Percentiles rank a stretch among this genome's conserved stretches.
phyloP scores from a whole-genome alignment of 2,113 vertebrate species.

The Apus apus region DNA sequence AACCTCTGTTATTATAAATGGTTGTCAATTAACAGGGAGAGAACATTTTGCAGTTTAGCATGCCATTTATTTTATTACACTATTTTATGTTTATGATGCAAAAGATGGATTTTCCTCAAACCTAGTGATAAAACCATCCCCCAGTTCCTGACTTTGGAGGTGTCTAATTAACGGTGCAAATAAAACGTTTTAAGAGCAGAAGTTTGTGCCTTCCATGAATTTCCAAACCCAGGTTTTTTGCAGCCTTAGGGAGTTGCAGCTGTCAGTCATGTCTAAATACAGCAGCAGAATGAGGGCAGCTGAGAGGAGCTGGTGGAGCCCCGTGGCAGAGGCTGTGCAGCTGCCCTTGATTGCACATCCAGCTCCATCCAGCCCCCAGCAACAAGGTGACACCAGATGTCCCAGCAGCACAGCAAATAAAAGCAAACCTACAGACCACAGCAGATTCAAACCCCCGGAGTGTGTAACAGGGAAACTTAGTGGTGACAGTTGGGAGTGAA shows the following conservation, averaged over 20 bases:
- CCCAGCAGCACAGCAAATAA: background rate
- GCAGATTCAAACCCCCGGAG: background rate
- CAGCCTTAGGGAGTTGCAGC: background rate
- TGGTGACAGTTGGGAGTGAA: background rate
- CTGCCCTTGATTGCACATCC: background rate
- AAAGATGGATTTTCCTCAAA: background rate
- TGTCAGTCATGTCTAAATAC: background rate
- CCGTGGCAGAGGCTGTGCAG: background rate
- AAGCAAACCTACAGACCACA: background rate
- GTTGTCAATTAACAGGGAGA: background rate
- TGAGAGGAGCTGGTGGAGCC: background rate
- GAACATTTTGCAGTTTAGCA: background rate
- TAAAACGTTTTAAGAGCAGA: background rate
- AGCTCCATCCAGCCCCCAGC: background rate
- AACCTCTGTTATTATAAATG: background rate
- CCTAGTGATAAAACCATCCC: background rate
- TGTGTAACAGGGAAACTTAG: background rate
- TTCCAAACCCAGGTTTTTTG: background rate
- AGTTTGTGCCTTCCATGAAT: background rate
- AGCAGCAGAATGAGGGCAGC: background rate
- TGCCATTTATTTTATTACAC: background rate
- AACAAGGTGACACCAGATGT: background rate
- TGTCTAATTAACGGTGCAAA: background rate
- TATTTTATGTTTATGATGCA: constrained; percentile 1
- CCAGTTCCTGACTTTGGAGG: background rate